phyloP scores from a whole-genome alignment of 2,888 invertebrate species.

The Cabera pusaria region DNA sequence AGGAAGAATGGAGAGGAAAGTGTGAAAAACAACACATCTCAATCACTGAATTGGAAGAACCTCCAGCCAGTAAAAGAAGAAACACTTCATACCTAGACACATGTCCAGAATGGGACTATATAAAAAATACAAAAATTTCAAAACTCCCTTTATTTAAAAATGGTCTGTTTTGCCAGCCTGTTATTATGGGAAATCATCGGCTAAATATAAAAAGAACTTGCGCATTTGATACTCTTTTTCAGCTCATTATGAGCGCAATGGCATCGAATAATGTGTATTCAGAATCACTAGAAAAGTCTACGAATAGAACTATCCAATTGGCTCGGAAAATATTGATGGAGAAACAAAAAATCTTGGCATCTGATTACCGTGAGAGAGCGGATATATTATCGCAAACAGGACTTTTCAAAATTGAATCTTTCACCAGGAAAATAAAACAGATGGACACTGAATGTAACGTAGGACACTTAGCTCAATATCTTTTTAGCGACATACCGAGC shows the following conservation, averaged over 20 bases:
- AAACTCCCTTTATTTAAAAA: not conserved
- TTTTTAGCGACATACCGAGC: slow-evolving; percentile 1
- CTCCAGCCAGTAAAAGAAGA: too few species aligned
- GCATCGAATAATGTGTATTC: too few species aligned
- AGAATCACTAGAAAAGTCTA: not conserved
- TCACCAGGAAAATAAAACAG: slow-evolving; percentile 1
- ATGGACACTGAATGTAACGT: slow-evolving; percentile 1
- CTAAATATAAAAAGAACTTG: slow-evolving; percentile 1
- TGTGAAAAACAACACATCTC: too few species aligned
- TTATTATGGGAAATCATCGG: not conserved
- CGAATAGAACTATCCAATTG: not conserved
- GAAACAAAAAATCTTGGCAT: not conserved
- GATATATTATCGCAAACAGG: not conserved
- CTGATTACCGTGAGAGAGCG: not conserved
- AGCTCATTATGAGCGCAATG: not conserved
- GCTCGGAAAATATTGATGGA: not conserved
- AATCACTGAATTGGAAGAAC: too few species aligned
- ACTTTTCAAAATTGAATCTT: not conserved
- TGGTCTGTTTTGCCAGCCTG: not conserved
- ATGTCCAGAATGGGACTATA: slow-evolving; percentile 5
- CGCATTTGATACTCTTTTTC: slow-evolving; percentile 1
- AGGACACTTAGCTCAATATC: slow-evolving; percentile 1
- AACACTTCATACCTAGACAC: slow-evolving; percentile 1
- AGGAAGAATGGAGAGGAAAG: too few species aligned
- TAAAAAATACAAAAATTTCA: slow-evolving; percentile 1